These are phyloP conservation scores for Incurvaria masculella DNA, from an alignment of 2,888 invertebrate species.

Conservation along the genomic window DNA sequence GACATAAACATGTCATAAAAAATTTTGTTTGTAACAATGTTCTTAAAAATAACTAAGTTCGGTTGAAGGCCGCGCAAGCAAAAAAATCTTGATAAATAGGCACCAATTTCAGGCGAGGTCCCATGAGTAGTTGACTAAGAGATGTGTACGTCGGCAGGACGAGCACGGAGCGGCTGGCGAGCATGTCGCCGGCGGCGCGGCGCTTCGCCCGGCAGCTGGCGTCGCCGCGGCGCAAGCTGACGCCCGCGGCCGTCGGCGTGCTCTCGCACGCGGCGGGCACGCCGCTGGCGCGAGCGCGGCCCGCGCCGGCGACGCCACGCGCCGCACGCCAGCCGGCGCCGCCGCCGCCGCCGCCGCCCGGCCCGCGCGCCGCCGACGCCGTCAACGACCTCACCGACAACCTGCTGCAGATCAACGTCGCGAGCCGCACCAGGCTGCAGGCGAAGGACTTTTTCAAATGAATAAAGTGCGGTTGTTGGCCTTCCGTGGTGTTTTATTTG, in stretches of 20 bases:
- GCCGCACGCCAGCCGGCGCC: conserved; percentile 28
- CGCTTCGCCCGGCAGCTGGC: conserved; percentile 65
- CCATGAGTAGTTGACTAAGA: neutral
- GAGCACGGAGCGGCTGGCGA: conserved; percentile 75
- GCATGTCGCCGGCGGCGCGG: conserved; percentile 95
- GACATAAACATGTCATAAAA: too few species aligned
- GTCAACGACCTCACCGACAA: conserved; percentile 73
- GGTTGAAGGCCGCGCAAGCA: too few species aligned
- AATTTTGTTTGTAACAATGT: too few species aligned
- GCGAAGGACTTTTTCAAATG: conserved; percentile 76
- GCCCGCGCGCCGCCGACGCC: conserved; percentile 13
- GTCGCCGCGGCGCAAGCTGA: conserved; percentile 43
- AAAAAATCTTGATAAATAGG: too few species aligned
- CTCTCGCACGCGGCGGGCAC: conserved; percentile 29
- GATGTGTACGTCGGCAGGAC: conserved; percentile 50
- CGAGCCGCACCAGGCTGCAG: conserved; percentile 68
- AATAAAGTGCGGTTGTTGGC: too few species aligned
- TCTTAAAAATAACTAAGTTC: too few species aligned
- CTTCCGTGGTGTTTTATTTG: too few species aligned
- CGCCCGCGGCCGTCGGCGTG: conserved; percentile 37
- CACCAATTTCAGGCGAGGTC: conserved; percentile 53
- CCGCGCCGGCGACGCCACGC: conserved; percentile 21
- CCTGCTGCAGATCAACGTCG: conserved; percentile 73
- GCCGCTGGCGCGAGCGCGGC: too few species aligned
- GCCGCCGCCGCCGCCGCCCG: conserved; percentile 18